Evolutionary conservation across 2,113 vertebrate species (phyloP), one percentile per base, ranked within the genome.

Genomic region (Petromus typicus): DNA sequence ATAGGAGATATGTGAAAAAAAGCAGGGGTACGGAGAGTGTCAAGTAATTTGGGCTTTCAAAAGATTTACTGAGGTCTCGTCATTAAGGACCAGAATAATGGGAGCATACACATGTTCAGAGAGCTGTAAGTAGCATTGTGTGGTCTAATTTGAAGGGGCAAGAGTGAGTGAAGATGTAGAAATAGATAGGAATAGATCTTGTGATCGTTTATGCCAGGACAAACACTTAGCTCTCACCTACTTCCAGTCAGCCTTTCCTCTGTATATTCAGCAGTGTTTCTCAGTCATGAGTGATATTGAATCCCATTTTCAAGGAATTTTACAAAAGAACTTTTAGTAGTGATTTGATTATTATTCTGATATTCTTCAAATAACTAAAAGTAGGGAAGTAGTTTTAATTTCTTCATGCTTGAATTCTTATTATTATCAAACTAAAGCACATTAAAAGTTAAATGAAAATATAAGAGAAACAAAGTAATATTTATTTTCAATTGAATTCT

Each of bases 361-460:
- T 76, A 48, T 34, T 79, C 80, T 61, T 87, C 51, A 84, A 73
- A 34, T 61, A 91, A 17, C 12, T 45, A 61, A 4, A 83, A 16
- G 16, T 11, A 67, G 37, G 27, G 40, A 89, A 75, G 16, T 80
- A 64, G 22, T 67, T 56, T 45, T n/a, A 51, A 85, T 84, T 34
- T 7, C 27, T 51, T 95, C 48, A 45, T 86, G 22, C 23, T 54
- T 89, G 45, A 79, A 37, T 7, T 94, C 17, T 86, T 30, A 64
- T 76, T 57, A 20, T 11, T 57, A 20, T 27, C 54, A 69, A 91
- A 85, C 14, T 80, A 80, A 91, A 88, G 23, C 27, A 69, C 82
- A 88, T 73, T 30, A 89, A 57, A 64, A 82, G 45, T 78, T 51
- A 94, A 79, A 82, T 59, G 25, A 59, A 80, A 87, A 45, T 56